These are phyloP conservation scores for Gallinago stenura DNA, from an alignment of 2,797 vertebrate genomes.

Conservation along the genomic window DNA sequence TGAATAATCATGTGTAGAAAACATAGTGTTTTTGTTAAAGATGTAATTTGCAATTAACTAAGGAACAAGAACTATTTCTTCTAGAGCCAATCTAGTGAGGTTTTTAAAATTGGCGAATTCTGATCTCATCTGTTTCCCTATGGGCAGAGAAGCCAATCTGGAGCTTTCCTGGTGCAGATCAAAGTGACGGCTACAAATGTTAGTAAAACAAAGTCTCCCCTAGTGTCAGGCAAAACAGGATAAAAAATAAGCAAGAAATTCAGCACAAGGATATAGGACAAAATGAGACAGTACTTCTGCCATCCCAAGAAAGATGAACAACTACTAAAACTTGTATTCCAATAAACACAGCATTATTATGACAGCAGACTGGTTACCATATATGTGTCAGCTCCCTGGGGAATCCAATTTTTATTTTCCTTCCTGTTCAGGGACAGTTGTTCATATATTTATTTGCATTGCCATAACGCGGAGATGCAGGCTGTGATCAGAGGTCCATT, in stretches of 20 bases:
- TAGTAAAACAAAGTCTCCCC: slow-evolving; percentile 26
- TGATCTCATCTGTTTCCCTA: slow-evolving; percentile 44
- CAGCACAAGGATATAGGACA: neutral
- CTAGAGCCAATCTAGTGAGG: neutral
- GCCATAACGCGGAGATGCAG: slow-evolving; percentile 1
- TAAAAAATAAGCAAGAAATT: slow-evolving; percentile 23
- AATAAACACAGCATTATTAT: neutral
- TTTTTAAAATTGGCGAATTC: slow-evolving; percentile 20
- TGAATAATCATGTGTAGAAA: neutral
- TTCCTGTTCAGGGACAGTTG: slow-evolving; percentile 29
- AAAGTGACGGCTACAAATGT: slow-evolving; percentile 13
- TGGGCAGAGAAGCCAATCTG: neutral
- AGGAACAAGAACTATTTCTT: slow-evolving; percentile 14
- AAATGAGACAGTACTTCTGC: neutral
- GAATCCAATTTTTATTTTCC: slow-evolving; percentile 2
- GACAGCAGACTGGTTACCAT: neutral
- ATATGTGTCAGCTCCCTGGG: neutral
- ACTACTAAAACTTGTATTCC: neutral
- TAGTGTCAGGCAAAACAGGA: slow-evolving; percentile 25
- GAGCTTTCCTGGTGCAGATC: slow-evolving; percentile 47
- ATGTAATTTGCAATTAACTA: slow-evolving; percentile 10
- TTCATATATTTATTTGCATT: slow-evolving; percentile 67
- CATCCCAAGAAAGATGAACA: neutral
- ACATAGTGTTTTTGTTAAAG: neutral
- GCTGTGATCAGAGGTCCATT: slow-evolving; percentile 67